Conservation (phyloP, 2,113 vertebrate genomes). For the Pterocles burchelli region DNA sequence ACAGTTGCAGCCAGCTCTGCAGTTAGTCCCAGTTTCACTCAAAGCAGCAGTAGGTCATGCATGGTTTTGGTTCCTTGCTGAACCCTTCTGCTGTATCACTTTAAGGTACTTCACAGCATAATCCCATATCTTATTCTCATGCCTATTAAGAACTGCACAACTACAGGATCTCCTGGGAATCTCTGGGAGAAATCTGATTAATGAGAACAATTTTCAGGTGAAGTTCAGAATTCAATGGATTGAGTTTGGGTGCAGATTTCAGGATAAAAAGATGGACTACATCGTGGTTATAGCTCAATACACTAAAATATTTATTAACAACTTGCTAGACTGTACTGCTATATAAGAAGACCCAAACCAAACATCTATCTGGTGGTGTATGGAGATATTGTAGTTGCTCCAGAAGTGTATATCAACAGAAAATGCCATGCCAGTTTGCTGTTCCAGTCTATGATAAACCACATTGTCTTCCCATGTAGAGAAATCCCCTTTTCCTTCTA, state of each 20-base stretch:
- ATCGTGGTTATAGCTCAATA: neutral
- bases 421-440: neutral
- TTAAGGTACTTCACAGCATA: neutral
- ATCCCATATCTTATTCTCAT: neutral
- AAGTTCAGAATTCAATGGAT: neutral
- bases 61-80: neutral
- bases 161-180: neutral
- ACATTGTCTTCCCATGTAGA: neutral
- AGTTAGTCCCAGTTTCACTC: neutral
- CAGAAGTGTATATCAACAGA: neutral
- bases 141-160: neutral
- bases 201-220: neutral
- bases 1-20: rapidly evolving
- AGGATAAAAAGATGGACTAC: neutral
- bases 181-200: neutral
- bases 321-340: neutral
- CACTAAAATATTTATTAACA: neutral
- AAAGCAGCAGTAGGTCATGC: neutral
- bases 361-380: neutral
- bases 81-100: neutral
- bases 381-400: neutral
- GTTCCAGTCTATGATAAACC: neutral
- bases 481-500: neutral
- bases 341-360: neutral
- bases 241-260: neutral